Conservation (phyloP, 2,113 vertebrate genomes). For the Nothocercus julius region DNA sequence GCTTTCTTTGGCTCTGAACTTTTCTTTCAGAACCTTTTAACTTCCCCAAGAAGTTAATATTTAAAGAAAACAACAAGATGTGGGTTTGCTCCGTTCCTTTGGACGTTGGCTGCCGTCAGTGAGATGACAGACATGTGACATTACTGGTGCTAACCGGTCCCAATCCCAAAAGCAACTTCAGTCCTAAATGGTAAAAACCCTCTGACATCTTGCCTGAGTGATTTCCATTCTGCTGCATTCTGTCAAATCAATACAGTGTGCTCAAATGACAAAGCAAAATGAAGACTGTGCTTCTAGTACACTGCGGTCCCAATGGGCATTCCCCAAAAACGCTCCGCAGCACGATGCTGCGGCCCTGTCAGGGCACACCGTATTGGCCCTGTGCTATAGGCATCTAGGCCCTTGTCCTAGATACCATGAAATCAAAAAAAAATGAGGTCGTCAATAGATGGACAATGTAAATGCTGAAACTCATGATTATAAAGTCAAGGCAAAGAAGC, state of each 20-base stretch:
- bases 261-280: neutral
- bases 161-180: neutral
- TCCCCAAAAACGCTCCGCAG: neutral
- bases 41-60: neutral
- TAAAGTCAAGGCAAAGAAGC: neutral
- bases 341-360: neutral
- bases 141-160: neutral
- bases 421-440: neutral
- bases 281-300: neutral
- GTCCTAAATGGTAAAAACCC: neutral
- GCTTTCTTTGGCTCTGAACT: neutral
- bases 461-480: neutral
- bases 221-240: neutral
- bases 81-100: neutral
- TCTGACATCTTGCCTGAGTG: neutral
- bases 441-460: neutral
- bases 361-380: neutral
- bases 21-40: neutral
- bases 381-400: fast-evolving
- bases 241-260: neutral
- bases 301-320: neutral
- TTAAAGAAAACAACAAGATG: neutral
- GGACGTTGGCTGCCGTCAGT: neutral
- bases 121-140: fast-evolving
- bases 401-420: neutral